phyloP scores from a whole-genome alignment of 2,113 vertebrate species.

The Mohoua ochrocephala region DNA sequence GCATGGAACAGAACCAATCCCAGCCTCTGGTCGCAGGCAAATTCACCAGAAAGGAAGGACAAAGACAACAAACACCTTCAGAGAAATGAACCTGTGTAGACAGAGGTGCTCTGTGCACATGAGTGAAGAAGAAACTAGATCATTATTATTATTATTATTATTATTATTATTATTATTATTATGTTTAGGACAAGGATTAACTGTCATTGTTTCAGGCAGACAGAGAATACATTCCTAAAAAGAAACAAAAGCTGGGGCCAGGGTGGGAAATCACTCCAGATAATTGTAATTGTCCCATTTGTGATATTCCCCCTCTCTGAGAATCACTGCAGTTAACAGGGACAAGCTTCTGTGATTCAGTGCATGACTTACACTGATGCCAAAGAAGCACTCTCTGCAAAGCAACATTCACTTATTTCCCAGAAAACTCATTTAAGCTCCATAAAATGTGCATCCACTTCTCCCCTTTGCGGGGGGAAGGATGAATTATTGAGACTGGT shows the following conservation, averaged over 20 bases:
- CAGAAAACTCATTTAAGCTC: background rate
- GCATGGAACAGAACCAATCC: background rate
- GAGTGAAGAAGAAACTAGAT: background rate
- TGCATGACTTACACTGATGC: background rate
- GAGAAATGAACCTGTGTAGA: background rate
- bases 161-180: background rate
- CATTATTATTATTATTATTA: background rate
- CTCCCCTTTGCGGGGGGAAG: fast-evolving
- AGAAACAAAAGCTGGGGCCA: fast-evolving
- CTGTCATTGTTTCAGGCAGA: background rate
- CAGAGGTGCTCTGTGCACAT: background rate
- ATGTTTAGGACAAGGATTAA: background rate
- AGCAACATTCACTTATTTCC: background rate
- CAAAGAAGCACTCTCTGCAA: background rate
- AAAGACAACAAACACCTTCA: background rate
- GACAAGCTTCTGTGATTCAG: background rate
- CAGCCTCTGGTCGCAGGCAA: background rate
- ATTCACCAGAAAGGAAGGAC: background rate
- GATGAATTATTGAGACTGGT: background rate
- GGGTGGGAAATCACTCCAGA: background rate
- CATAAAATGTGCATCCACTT: background rate
- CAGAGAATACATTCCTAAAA: background rate
- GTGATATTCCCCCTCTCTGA: background rate
- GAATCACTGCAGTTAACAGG: background rate
- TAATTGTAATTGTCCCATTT: background rate